Conservation (phyloP, 2,888 invertebrate species). For the Parnassius apollo region DNA sequence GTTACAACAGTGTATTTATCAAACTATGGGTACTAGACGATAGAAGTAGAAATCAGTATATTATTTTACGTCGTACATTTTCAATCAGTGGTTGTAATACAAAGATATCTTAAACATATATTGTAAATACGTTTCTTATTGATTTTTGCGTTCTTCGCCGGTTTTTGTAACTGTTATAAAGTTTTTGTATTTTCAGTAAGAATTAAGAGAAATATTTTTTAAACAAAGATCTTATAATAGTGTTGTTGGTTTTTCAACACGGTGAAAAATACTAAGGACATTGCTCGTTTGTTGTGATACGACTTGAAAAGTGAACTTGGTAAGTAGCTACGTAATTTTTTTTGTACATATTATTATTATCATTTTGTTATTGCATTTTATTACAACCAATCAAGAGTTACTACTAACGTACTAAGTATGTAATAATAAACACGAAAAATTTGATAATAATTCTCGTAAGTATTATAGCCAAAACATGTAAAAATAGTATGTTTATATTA, state of each 20-base stretch:
- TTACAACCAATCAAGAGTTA: background rate
- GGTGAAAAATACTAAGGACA: constrained; percentile 20
- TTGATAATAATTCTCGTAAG: too few relatives aligned
- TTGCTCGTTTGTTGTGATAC: constrained; percentile 20
- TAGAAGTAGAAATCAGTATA: constrained; percentile 62
- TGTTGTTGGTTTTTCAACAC: constrained; percentile 15
- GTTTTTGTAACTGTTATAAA: constrained; percentile 68
- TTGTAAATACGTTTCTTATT: constrained; percentile 65
- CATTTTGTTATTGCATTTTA: background rate
- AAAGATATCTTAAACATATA: constrained; percentile 41
- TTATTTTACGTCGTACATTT: constrained; percentile 56
- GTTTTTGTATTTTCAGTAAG: constrained; percentile 46
- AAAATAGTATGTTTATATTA: too few relatives aligned
- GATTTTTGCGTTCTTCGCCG: constrained; percentile 74
- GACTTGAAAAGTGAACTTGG: constrained; percentile 21
- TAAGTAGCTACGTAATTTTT: constrained; percentile 1
- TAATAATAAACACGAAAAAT: too few relatives aligned
- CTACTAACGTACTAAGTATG: too few relatives aligned
- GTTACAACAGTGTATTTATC: constrained; percentile 61
- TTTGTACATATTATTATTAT: background rate
- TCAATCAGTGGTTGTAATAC: constrained; percentile 57
- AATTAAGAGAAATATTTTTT: constrained; percentile 13
- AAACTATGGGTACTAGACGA: constrained; percentile 69
- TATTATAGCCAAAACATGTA: too few relatives aligned
- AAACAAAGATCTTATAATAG: constrained; percentile 18